Conservation (phyloP, 2,113 vertebrate genomes). For the Ophiodon elongatus region DNA sequence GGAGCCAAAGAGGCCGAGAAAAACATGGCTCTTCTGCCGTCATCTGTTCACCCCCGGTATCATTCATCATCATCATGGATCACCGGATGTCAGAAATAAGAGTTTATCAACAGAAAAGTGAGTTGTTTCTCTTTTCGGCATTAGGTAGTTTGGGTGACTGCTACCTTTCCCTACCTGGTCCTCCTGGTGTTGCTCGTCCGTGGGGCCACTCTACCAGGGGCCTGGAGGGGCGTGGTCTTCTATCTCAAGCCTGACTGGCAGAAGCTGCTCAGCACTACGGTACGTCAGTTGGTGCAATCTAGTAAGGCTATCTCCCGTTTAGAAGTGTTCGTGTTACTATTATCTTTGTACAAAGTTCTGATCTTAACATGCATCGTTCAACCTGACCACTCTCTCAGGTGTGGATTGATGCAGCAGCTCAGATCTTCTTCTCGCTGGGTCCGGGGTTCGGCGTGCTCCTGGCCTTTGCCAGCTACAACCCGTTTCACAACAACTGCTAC, state of each 20-base stretch:
- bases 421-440: conserved; percentile 98
- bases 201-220: conserved; percentile 95
- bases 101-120: background rate
- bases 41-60: conserved; percentile 26
- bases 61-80: conserved; percentile 35
- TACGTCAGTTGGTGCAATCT: conserved; percentile 72
- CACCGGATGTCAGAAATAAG: background rate
- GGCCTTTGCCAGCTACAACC: conserved; percentile 98
- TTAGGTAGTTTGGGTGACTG: conserved; percentile 99
- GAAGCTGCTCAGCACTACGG: conserved; percentile 92
- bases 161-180: conserved; percentile 95
- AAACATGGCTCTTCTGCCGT: background rate
- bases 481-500: conserved; percentile 99
- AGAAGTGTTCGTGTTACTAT: background rate
- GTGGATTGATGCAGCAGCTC: conserved; percentile 97
- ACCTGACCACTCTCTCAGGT: conserved; percentile 82
- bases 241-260: conserved; percentile 96
- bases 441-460: conserved; percentile 97
- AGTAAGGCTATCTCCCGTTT: background rate
- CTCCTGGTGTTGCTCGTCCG: conserved; percentile 91
- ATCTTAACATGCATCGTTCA: background rate
- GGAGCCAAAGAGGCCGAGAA: conserved; percentile 21
- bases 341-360: background rate
- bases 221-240: conserved; percentile 96
- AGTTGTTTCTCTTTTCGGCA: background rate